Base-by-base conservation (phyloP, 2,113 vertebrate species). In the Corvus hawaiiensis region DNA sequence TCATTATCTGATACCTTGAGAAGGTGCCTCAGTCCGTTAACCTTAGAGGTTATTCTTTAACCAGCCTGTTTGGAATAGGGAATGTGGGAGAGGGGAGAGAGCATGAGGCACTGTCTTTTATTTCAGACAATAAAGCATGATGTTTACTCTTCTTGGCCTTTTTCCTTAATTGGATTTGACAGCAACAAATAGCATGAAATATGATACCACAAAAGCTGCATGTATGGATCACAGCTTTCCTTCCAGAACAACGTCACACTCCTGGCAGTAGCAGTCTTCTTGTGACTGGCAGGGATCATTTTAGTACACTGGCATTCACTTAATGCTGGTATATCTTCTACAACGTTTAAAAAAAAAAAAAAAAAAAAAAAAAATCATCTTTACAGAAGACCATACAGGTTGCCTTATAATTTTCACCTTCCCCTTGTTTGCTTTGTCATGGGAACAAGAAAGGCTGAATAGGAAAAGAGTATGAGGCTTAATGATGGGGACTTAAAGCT, bases 21-120 rank as follows among this genome's bases (percentile, higher is more conserved):
- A 91, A 77, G 0, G 1, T 87, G 64, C 67, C 48, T 66, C 6
- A 27, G 21, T 82, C 55, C 12, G 3, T 33, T 80, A 83, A 93
- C 61, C 7, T 55, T 51, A 74, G 22, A 62, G n/a, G 75, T 91
- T 96, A 83, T 56, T 91, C 43, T 94, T 96, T 96, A 96, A 86
- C 84, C 63, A 91, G 63, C 20, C 16, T 17, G 18, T 76, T 72
- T 79, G 49, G 66, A 85, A 33, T 6, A 27, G 81, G n/a, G 41
- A 75, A 10, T n/a, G 32, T 51, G 55, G 46, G 67, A 78, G 56
- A 43, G 22, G 33, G 41, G 66, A 41, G 66, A 41, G 23, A 71
- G 33, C 32, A 11, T 17, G 49, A 76, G 28, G 30, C 30, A 22
- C 61, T 27, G 13, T 46, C 20, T 75, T 68, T 71, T 39, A 24